These are phyloP conservation scores for Solenopsis fugax DNA, from an alignment of 1,140 invertebrate species.

Conservation along the genomic window DNA sequence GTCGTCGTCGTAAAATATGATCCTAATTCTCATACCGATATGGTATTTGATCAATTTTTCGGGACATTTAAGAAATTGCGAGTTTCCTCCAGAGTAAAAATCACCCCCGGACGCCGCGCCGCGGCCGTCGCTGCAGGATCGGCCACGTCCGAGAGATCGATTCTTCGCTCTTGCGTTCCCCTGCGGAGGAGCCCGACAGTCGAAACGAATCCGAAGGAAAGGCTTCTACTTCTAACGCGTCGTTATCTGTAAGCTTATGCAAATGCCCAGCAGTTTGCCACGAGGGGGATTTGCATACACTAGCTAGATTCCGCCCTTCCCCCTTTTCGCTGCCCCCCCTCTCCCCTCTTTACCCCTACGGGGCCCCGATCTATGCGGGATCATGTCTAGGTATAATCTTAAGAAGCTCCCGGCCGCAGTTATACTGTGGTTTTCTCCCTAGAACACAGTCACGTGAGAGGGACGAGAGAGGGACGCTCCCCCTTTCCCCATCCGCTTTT, in stretches of 20 bases:
- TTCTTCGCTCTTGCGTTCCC: neutral
- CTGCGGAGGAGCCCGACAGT: neutral
- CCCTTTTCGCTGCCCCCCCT: neutral
- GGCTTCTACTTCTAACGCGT: constrained; percentile 78
- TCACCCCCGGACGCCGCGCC: neutral
- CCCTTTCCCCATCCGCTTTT: neutral
- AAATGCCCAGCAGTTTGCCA: constrained; percentile 82
- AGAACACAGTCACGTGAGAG: constrained; percentile 68
- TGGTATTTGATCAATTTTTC: constrained; percentile 25
- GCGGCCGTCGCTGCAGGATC: neutral
- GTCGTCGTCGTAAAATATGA: constrained; percentile 34
- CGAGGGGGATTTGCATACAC: constrained; percentile 81
- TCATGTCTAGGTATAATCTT: constrained; percentile 82
- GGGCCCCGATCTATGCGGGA: constrained; percentile 75
- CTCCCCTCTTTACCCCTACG: neutral
- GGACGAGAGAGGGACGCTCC: constrained; percentile 40
- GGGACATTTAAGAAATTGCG: constrained; percentile 18
- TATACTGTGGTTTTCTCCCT: constrained; percentile 68
- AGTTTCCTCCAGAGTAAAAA: neutral
- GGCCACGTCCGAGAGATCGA: constrained; percentile 52
- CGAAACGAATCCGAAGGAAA: constrained; percentile 74
- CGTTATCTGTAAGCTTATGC: constrained; percentile 83
- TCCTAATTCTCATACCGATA: constrained; percentile 12
- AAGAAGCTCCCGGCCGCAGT: constrained; percentile 67
- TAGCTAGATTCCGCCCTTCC: constrained; percentile 47